Evolutionary conservation across 2,888 invertebrate genomes (phyloP).

Genomic region (Cataglyphis livida): DNA sequence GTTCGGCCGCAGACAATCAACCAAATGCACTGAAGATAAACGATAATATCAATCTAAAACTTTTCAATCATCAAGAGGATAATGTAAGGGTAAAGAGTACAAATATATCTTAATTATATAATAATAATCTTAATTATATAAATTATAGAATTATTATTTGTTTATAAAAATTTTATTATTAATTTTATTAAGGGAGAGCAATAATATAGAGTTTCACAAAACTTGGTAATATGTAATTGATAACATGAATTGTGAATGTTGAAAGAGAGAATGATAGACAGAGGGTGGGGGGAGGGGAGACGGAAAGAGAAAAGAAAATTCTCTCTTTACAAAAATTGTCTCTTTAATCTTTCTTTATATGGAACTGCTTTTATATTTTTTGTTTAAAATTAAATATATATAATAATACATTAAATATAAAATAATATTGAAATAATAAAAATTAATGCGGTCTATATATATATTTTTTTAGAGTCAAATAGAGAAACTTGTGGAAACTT

Average conservation of each 20-base stretch:
- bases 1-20: not conserved
- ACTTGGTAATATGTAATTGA: not conserved
- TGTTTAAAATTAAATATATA: not conserved
- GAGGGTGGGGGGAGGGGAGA: too few species aligned
- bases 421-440: not conserved
- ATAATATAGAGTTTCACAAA: not conserved
- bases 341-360: not conserved
- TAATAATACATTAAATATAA: not conserved
- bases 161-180: not conserved
- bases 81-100: slow-evolving; percentile 15
- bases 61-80: slow-evolving; percentile 8
- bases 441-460: not conserved
- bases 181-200: not conserved
- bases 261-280: too few species aligned
- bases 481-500: slow-evolving; percentile 46
- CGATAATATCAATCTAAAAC: not conserved
- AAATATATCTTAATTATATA: not conserved
- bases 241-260: not conserved
- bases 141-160: not conserved
- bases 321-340: not conserved
- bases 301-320: too few species aligned
- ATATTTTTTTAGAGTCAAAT: slow-evolving; percentile 40
- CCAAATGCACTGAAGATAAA: not conserved
- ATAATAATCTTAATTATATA: not conserved
- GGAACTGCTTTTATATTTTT: not conserved